Conservation (phyloP, 2,113 vertebrate genomes). For the Myxocyprinus asiaticus region DNA sequence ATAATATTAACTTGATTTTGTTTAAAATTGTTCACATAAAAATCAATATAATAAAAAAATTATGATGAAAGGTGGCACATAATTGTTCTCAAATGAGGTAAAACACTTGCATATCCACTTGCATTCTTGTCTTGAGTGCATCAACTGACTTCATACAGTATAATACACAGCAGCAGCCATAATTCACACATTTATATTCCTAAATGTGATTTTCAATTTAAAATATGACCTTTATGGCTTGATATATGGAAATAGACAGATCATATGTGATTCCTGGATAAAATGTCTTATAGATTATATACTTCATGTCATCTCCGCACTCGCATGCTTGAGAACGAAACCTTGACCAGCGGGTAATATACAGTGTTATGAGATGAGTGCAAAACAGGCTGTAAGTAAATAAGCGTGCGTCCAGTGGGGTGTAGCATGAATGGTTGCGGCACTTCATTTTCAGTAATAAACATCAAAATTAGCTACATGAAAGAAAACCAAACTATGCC, state of each 20-base stretch:
- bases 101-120: no score
- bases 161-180: constrained; percentile 66
- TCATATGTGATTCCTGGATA: constrained; percentile 79
- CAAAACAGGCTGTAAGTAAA: constrained; percentile 84
- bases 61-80: no score
- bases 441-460: no score
- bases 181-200: constrained; percentile 77
- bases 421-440: no score
- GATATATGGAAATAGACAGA: constrained; percentile 81
- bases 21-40: no score
- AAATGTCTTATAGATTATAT: constrained; percentile 76
- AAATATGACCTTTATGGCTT: constrained; percentile 77
- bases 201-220: constrained; percentile 75
- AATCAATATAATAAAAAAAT: no score
- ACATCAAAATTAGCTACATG: no score
- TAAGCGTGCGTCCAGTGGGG: constrained; percentile 51
- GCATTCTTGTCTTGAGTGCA: constrained; percentile 61
- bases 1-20: no score
- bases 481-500: no score
- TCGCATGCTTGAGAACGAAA: constrained; percentile 66
- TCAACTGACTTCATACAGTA: constrained; percentile 67
- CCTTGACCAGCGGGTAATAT: constrained; percentile 81
- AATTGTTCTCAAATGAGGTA: no score
- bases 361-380: constrained; percentile 80
- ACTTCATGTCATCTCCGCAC: constrained; percentile 64